A percentile compares a stretch with the other conserved stretches of the same genome.
These are phyloP conservation scores for Tenthredo mesomela DNA, from an alignment of 2,888 invertebrate genomes.

Conservation along the genomic window DNA sequence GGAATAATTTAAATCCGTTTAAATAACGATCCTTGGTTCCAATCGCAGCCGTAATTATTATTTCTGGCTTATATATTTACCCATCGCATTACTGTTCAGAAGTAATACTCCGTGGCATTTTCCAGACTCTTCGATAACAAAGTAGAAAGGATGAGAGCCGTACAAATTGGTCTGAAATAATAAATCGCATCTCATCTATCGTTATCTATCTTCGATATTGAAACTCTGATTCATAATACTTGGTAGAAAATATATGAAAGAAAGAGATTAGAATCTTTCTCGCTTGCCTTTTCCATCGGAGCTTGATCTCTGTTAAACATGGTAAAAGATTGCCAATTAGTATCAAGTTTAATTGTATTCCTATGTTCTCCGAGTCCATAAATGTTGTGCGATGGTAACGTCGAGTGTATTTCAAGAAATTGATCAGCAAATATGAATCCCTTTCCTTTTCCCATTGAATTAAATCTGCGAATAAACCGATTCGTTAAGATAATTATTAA, in stretches of 20 bases:
- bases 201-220: neutral
- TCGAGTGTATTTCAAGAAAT: conserved; percentile 85
- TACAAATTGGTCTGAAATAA: conserved; percentile 85
- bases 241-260: neutral
- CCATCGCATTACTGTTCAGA: conserved; percentile 92
- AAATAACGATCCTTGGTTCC: neutral
- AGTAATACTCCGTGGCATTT: conserved; percentile 88
- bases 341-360: conserved; percentile 81
- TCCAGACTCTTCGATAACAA: conserved; percentile 86
- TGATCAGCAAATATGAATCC: conserved; percentile 88
- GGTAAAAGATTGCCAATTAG: conserved; percentile 85
- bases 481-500: neutral
- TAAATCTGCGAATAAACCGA: conserved; percentile 81
- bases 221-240: neutral
- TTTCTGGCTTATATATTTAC: conserved; percentile 76
- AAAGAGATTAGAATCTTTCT: neutral
- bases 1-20: conserved; percentile 61
- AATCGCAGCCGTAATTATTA: neutral
- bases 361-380: conserved; percentile 90
- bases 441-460: conserved; percentile 82
- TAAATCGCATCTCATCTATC: neutral
- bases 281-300: conserved; percentile 83
- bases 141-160: conserved; percentile 91
- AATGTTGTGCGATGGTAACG: conserved; percentile 82
- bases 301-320: conserved; percentile 85